These are phyloP conservation scores for Dicrurus megarhynchus DNA, from an alignment of 2,113 vertebrate genomes.

Conservation along the genomic window DNA sequence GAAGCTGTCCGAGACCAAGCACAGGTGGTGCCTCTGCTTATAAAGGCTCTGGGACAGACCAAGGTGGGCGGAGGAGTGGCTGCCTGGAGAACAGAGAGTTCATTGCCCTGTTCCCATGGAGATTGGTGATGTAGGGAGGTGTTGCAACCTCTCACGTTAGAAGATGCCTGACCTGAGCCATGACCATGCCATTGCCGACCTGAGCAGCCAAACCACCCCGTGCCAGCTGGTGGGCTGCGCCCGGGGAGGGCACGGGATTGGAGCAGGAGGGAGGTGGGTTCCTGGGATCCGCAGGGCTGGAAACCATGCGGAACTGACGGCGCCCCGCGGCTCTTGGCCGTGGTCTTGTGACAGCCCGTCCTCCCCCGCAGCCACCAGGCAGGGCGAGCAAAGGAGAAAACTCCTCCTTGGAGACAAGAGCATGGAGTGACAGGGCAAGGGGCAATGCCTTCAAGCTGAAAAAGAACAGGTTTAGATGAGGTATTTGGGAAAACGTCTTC, in stretches of 20 bases:
- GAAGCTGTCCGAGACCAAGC: not conserved
- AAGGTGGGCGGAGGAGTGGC: not conserved
- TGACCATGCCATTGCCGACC: not conserved
- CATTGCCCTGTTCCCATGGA: not conserved
- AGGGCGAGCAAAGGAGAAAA: not conserved
- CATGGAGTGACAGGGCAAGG: no score
- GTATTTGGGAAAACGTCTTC: fast-evolving
- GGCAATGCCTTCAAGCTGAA: not conserved
- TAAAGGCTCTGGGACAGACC: not conserved
- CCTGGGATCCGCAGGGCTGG: not conserved
- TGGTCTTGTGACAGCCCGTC: not conserved
- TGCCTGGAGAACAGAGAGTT: not conserved
- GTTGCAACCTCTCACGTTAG: not conserved
- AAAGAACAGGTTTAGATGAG: not conserved
- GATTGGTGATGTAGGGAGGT: conserved; percentile 18
- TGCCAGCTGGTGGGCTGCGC: conserved; percentile 18
- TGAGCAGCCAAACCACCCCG: not conserved
- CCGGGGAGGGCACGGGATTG: not conserved
- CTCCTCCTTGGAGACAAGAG: not conserved
- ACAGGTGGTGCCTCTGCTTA: not conserved
- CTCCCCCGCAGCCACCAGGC: not conserved
- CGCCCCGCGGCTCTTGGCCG: not conserved
- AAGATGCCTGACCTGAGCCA: not conserved
- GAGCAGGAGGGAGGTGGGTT: conserved; percentile 45
- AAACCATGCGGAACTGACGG: not conserved